These are phyloP conservation scores for Clarias fuscus DNA, from an alignment of 2,797 vertebrate species.

Conservation along the genomic window DNA sequence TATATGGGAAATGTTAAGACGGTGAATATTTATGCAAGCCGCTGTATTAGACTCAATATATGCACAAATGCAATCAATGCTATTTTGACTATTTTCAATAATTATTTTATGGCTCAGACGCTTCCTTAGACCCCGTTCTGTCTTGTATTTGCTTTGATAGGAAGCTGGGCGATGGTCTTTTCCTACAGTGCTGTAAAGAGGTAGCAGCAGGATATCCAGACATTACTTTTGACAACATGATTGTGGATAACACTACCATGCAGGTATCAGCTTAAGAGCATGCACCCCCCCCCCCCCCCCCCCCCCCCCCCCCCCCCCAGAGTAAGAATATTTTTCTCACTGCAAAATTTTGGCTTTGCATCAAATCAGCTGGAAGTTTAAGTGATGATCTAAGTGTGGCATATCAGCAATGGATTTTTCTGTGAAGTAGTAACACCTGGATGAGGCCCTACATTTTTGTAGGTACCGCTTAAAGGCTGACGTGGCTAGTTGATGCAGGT, in stretches of 20 bases:
- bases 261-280: constrained; percentile 68
- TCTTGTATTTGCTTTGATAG: constrained; percentile 59
- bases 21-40: background rate
- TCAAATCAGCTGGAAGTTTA: background rate
- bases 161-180: constrained; percentile 85
- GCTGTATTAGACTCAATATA: background rate
- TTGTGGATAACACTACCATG: constrained; percentile 88
- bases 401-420: background rate
- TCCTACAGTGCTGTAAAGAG: constrained; percentile 84
- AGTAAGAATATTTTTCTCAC: background rate
- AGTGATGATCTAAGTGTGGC: background rate
- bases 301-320: background rate
- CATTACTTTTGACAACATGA: constrained; percentile 82
- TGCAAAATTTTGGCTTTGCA: background rate
- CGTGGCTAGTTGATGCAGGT: background rate
- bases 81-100: background rate
- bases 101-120: background rate
- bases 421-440: background rate
- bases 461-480: background rate
- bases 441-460: background rate
- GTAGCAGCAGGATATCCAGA: constrained; percentile 81
- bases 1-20: background rate
- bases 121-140: background rate
- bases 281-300: too few relatives aligned
- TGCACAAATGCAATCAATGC: background rate